Percentiles rank a stretch among this genome's conserved stretches.
These are phyloP conservation scores for Acronicta alni DNA, from an alignment of 2,888 invertebrate species.

Conservation along the genomic window DNA sequence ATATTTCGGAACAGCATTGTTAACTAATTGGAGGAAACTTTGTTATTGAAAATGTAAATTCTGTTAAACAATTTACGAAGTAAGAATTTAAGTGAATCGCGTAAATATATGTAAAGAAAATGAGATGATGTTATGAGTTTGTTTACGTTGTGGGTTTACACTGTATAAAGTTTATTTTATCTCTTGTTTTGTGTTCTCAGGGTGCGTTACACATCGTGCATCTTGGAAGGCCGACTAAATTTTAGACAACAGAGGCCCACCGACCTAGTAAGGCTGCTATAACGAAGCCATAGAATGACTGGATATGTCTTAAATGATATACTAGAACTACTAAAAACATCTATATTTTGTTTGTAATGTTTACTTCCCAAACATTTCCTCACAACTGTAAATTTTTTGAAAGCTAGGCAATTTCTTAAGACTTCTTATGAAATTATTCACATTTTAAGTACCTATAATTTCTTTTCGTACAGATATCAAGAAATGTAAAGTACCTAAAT, in stretches of 20 bases:
- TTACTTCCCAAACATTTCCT: too few relatives aligned
- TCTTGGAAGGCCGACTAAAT: background rate
- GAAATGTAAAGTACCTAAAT: too few relatives aligned
- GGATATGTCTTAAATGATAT: background rate
- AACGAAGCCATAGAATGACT: background rate
- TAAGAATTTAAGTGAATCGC: slow-evolving; percentile 34
- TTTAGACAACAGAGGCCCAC: background rate
- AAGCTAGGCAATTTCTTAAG: too few relatives aligned
- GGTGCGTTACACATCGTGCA: background rate
- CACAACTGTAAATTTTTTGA: too few relatives aligned
- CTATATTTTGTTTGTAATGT: too few relatives aligned
- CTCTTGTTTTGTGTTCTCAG: slow-evolving; percentile 1
- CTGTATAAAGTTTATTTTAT: slow-evolving; percentile 9
- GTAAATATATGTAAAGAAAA: slow-evolving; percentile 28
- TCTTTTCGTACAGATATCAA: too few relatives aligned
- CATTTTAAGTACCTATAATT: too few relatives aligned
- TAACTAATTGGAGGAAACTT: slow-evolving; percentile 60
- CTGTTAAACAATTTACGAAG: slow-evolving; percentile 39
- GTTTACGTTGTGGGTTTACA: slow-evolving; percentile 17
- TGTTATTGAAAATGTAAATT: slow-evolving; percentile 55
- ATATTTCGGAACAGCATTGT: slow-evolving; percentile 55
- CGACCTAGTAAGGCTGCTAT: background rate
- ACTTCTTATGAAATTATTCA: too few relatives aligned
- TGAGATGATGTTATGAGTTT: slow-evolving; percentile 18
- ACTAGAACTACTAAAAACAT: too few relatives aligned